Conservation (phyloP, 2,888 invertebrate species). For the Proisotoma minuta region DNA sequence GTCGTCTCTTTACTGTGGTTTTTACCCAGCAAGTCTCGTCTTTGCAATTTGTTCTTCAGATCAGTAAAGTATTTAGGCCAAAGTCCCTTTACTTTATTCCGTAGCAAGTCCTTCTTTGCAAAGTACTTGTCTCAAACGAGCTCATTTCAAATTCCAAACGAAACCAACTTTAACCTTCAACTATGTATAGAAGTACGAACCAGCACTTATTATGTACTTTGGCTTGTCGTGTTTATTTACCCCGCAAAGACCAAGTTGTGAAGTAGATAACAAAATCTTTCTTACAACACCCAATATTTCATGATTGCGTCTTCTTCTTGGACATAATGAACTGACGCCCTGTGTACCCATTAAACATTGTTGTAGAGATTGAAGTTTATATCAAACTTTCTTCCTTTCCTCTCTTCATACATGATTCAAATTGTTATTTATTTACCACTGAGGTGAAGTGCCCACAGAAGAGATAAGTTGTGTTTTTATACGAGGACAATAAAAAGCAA, state of each 20-base stretch:
- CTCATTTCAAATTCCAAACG: not conserved
- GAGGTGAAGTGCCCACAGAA: too few relatives aligned
- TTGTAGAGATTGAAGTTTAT: too few relatives aligned
- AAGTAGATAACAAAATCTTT: conserved; percentile 30
- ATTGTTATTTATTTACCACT: too few relatives aligned
- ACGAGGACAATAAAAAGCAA: too few relatives aligned
- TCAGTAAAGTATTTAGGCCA: not conserved
- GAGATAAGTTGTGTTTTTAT: too few relatives aligned
- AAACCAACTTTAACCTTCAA: too few relatives aligned
- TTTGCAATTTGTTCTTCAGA: not conserved
- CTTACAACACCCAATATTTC: conserved; percentile 32
- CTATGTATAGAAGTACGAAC: too few relatives aligned
- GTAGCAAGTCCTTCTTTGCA: not conserved
- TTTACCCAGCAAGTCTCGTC: not conserved
- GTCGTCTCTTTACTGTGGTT: not conserved
- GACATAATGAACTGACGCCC: conserved; percentile 17
- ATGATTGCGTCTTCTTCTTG: conserved; percentile 13
- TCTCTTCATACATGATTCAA: too few relatives aligned
- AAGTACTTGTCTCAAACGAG: not conserved
- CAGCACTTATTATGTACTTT: too few relatives aligned
- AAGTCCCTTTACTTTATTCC: not conserved
- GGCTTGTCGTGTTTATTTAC: too few relatives aligned
- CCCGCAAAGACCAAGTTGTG: conserved; percentile 11
- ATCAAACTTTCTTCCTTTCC: too few relatives aligned
- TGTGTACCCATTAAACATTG: too few relatives aligned